phyloP scores from a whole-genome alignment of 2,797 vertebrate genomes.

The Poeciliopsis gracilis region DNA sequence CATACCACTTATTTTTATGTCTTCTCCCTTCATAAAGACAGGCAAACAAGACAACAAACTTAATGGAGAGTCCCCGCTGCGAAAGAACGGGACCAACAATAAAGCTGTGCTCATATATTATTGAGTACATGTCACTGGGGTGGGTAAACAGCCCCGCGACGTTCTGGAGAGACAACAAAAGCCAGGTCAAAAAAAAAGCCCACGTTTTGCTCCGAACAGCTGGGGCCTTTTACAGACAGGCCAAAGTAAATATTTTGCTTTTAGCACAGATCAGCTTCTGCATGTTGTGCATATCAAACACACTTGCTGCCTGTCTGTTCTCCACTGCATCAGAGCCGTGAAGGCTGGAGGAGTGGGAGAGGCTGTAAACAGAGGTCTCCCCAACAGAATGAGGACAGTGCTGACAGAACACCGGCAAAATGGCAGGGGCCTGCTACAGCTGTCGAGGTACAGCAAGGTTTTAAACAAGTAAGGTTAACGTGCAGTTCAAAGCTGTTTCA shows the following conservation, averaged over 20 bases:
- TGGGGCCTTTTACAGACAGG: constrained; percentile 72
- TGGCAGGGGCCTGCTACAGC: not conserved
- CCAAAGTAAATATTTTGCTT: constrained; percentile 78
- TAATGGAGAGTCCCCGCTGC: constrained; percentile 60
- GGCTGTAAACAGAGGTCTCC: constrained; percentile 62
- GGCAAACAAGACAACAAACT: constrained; percentile 43
- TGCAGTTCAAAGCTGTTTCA: not conserved
- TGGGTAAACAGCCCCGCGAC: constrained; percentile 72
- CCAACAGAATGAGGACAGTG: constrained; percentile 57
- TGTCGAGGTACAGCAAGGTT: not conserved
- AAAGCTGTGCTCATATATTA: constrained; percentile 76
- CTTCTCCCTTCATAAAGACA: constrained; percentile 17
- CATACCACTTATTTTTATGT: constrained; percentile 1
- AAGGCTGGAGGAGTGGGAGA: constrained; percentile 51
- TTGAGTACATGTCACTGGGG: constrained; percentile 73
- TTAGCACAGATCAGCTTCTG: constrained; percentile 58
- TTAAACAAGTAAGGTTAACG: not conserved
- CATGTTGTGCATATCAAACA: constrained; percentile 70
- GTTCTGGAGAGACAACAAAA: constrained; percentile 78
- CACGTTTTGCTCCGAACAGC: constrained; percentile 65
- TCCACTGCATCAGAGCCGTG: constrained; percentile 62
- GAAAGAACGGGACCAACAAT: constrained; percentile 68
- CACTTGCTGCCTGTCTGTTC: constrained; percentile 50
- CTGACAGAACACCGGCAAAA: constrained; percentile 48
- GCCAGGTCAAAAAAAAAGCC: constrained; percentile 54